Conservation (phyloP, 2,113 vertebrate species). For the Vidua chalybeata region DNA sequence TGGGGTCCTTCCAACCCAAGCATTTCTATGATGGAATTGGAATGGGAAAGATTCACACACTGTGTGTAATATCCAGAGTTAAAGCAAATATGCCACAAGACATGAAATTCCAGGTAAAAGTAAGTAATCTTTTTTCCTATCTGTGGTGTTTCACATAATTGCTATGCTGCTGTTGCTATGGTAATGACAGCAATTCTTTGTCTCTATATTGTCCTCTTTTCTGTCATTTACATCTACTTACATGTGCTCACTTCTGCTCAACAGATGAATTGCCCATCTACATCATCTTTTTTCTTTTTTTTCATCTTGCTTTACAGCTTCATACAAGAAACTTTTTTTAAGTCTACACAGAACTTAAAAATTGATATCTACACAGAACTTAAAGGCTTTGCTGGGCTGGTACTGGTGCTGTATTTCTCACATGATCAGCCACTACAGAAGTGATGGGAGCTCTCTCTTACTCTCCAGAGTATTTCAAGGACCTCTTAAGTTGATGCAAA, state of each 20-base stretch:
- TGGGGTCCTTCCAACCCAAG: background rate
- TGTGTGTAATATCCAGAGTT: background rate
- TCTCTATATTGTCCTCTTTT: background rate
- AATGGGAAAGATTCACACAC: background rate
- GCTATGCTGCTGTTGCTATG: background rate
- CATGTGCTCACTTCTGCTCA: background rate
- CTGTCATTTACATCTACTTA: background rate
- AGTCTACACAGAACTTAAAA: background rate
- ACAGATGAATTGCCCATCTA: background rate
- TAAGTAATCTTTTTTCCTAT: background rate
- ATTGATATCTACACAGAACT: background rate
- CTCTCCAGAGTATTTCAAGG: background rate
- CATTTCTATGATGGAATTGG: background rate
- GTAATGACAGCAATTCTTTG: background rate
- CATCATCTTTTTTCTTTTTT: background rate
- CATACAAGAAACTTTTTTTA: background rate
- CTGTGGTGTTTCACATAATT: background rate
- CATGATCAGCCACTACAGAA: background rate
- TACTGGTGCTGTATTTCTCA: background rate
- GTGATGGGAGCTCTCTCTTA: background rate
- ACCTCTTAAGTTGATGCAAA: background rate
- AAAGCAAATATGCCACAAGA: background rate
- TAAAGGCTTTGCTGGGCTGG: background rate
- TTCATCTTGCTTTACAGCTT: background rate
- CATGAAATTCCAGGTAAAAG: background rate